phyloP scores from a whole-genome alignment of 2,888 invertebrate genomes.

The Thyatira batis region DNA sequence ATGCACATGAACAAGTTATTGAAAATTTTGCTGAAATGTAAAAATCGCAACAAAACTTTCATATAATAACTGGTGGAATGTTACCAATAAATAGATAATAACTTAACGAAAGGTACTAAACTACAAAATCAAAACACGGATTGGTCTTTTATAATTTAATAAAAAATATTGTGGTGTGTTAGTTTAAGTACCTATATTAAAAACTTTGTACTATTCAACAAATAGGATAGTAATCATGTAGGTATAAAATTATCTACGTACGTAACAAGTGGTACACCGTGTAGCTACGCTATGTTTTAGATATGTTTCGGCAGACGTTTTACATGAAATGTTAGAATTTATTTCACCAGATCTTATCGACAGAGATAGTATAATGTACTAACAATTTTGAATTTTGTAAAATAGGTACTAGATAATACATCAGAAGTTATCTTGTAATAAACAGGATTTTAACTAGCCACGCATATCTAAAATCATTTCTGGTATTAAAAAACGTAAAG shows the following conservation, averaged over 20 bases:
- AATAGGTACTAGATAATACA: conserved; percentile 2
- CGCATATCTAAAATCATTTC: conserved; percentile 12
- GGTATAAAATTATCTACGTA: conserved; percentile 40
- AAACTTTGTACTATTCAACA: conserved; percentile 61
- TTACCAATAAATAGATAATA: too few relatives aligned
- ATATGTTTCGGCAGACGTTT: conserved; percentile 16
- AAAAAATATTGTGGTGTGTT: conserved; percentile 70
- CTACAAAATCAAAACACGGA: conserved; percentile 81
- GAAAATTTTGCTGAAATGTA: conserved; percentile 24
- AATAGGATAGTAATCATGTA: conserved; percentile 34
- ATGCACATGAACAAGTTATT: conserved; percentile 55
- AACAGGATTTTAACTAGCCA: conserved; percentile 19
- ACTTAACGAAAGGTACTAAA: conserved; percentile 73
- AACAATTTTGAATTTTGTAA: conserved; percentile 7
- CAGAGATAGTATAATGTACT: conserved; percentile 2
- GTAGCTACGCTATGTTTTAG: conserved; percentile 16
- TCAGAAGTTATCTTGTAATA: conserved; percentile 1
- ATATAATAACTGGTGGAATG: too few relatives aligned
- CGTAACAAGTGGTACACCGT: conserved; percentile 23
- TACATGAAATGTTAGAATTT: not conserved
- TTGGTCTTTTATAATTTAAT: conserved; percentile 80
- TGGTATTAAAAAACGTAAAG: conserved; percentile 11
- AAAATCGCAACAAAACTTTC: conserved; percentile 9
- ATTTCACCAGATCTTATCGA: not conserved
- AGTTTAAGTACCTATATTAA: conserved; percentile 60